Base-by-base conservation (phyloP, 2,888 invertebrate genomes). In the Pristionchus entomophagus region DNA sequence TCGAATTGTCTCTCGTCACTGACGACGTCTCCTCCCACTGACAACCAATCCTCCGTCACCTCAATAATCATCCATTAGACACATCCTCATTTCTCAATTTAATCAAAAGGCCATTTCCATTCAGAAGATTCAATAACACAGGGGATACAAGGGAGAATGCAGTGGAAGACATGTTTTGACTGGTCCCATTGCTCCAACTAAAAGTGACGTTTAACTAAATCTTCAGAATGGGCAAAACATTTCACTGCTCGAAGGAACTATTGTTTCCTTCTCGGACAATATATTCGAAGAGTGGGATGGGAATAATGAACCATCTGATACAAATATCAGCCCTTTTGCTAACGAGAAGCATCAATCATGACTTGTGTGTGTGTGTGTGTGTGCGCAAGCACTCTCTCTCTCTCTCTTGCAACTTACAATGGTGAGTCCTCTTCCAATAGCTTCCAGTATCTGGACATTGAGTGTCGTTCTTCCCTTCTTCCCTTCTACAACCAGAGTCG, bases 11-110 rank as follows among this genome's bases (percentile, higher is more conserved):
- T 45, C 32, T 83, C 83, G 17, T 83, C 83, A 45, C 62, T 62
- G 19, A 45, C 45, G 19, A 12, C 29, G 17, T 83, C 83, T 62
- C 62, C 83, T 41, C 62, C 45, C 29, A 12, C 29, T 6, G 38
- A 29, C 10, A 83, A 38, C 83, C 59, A 83, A 32, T 83, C 83
- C n/a, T 62, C 62, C 19, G 59, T 45, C 41, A 83, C 49, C 83
- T 83, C 17, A 83, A 8, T 22, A 3, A 35, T 22, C 17, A 51
- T 19, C 29, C 14, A 8, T 14, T 53, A 32, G n/a, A n/a, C n/a
- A n/a, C n/a, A n/a, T n/a, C n/a, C n/a, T n/a, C n/a, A 49, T 4
- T 3, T 10, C 10, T 38, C 73, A 73, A n/a, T 73, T n/a, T n/a
- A n/a, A n/a, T n/a, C n/a, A 35, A 8, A 41, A 53, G 4, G 14